These are phyloP conservation scores for Scalopus aquaticus DNA, from an alignment of 2,113 vertebrate genomes.

Conservation along the genomic window DNA sequence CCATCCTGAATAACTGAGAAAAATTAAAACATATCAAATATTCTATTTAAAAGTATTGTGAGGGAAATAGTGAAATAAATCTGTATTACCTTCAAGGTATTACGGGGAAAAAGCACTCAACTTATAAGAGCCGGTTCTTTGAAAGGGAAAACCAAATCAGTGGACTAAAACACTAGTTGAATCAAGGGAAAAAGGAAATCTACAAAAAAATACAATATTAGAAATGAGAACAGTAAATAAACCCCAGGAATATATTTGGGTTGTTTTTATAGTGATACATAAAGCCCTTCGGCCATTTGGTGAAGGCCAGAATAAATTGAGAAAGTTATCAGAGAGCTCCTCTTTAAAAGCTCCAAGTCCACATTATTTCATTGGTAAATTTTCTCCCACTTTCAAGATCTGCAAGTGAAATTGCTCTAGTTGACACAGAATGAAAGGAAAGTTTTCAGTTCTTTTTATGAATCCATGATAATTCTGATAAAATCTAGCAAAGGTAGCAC, in stretches of 20 bases:
- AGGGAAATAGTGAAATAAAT: not conserved
- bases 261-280: not conserved
- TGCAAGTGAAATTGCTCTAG: not conserved
- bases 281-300: not conserved
- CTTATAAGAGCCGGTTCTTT: not conserved
- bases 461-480: not conserved
- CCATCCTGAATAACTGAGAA: not conserved
- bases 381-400: not conserved
- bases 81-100: too few species aligned
- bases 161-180: not conserved
- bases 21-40: slow-evolving; percentile 13
- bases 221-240: slow-evolving; percentile 7
- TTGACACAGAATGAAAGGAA: not conserved
- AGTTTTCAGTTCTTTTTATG: not conserved
- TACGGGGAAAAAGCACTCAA: not conserved
- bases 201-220: not conserved
- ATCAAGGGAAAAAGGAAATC: not conserved
- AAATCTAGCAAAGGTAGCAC: not conserved
- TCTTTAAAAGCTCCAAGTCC: not conserved
- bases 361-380: not conserved
- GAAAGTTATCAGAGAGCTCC: not conserved
- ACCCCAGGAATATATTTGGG: not conserved
- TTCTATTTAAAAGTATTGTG: not conserved
- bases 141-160: not conserved
- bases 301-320: slow-evolving; percentile 36